A percentile compares a stretch with the other conserved stretches of the same genome.
Evolutionary conservation across 2,888 invertebrate species (phyloP).

Genomic region (Ypsolopha sequella): DNA sequence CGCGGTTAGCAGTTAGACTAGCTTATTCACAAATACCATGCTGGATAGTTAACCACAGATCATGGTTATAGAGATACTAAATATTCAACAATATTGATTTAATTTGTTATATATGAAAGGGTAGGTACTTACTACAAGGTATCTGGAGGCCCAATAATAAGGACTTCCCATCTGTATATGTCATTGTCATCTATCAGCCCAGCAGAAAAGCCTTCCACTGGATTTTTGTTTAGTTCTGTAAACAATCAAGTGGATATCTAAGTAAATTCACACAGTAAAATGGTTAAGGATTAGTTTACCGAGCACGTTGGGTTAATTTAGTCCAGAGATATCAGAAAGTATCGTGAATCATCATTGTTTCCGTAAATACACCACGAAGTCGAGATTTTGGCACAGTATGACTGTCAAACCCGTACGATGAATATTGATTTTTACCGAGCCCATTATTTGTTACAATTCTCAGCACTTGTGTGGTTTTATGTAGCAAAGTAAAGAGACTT

Average conservation of each 20-base stretch:
- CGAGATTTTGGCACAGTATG: conserved; percentile 36
- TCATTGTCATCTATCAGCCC: conserved; percentile 99
- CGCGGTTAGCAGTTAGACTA: no score
- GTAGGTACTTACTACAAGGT: conserved; percentile 92
- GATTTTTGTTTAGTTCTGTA: conserved; percentile 98
- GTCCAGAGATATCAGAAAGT: conserved; percentile 13
- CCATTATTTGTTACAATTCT: not conserved
- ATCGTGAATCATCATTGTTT: conserved; percentile 30
- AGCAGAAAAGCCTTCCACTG: conserved; percentile 99
- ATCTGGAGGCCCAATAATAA: conserved; percentile 99
- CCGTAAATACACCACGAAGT: conserved; percentile 33
- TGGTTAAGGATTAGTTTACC: not conserved
- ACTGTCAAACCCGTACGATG: conserved; percentile 38
- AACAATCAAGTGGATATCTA: conserved; percentile 21
- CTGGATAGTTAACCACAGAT: conserved; percentile 1
- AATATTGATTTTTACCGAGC: conserved; percentile 49
- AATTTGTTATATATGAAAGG: not conserved
- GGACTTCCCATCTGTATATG: conserved; percentile 99
- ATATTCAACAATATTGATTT: not conserved
- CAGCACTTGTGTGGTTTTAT: not conserved
- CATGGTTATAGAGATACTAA: not conserved
- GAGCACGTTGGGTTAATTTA: conserved; percentile 7
- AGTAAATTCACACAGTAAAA: not conserved
- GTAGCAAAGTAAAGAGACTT: conserved; percentile 12
- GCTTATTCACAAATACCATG: conserved; percentile 10